Conservation (phyloP, 2,888 invertebrate genomes). For the Eustalomyia histrio region DNA sequence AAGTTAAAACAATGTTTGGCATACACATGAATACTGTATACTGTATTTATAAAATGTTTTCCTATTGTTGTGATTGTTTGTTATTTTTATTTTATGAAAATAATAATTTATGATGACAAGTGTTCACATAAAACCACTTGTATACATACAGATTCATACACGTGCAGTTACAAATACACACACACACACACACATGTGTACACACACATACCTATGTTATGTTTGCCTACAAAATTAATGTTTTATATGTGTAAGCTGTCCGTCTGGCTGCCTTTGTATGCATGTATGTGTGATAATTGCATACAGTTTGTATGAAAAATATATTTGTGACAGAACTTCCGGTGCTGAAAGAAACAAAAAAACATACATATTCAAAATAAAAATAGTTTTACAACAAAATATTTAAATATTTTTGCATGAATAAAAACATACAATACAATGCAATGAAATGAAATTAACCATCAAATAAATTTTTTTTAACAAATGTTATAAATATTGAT, state of each 20-base stretch:
- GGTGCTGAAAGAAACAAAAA: conserved; percentile 52
- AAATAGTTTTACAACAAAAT: conserved; percentile 30
- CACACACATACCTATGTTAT: neutral
- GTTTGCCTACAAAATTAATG: conserved; percentile 9
- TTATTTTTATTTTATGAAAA: conserved; percentile 31
- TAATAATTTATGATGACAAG: conserved; percentile 38
- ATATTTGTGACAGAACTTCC: conserved; percentile 53
- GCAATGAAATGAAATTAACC: conserved; percentile 36
- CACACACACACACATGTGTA: neutral
- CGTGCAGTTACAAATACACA: neutral
- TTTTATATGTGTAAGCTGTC: neutral
- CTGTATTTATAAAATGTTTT: conserved; percentile 14
- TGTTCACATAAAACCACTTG: conserved; percentile 25
- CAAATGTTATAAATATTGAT: neutral
- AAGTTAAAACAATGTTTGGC: neutral
- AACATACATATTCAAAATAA: conserved; percentile 23
- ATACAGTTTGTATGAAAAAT: conserved; percentile 38
- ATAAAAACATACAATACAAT: conserved; percentile 23
- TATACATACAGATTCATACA: neutral
- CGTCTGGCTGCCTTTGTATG: conserved; percentile 18
- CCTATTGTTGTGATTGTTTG: conserved; percentile 23
- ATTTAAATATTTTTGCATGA: conserved; percentile 35
- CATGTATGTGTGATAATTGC: conserved; percentile 31
- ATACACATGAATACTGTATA: neutral
- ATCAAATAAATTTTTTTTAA: conserved; percentile 8